Base-by-base conservation (phyloP, 2,797 vertebrate genomes). In the Pteronotus mesoamericanus region DNA sequence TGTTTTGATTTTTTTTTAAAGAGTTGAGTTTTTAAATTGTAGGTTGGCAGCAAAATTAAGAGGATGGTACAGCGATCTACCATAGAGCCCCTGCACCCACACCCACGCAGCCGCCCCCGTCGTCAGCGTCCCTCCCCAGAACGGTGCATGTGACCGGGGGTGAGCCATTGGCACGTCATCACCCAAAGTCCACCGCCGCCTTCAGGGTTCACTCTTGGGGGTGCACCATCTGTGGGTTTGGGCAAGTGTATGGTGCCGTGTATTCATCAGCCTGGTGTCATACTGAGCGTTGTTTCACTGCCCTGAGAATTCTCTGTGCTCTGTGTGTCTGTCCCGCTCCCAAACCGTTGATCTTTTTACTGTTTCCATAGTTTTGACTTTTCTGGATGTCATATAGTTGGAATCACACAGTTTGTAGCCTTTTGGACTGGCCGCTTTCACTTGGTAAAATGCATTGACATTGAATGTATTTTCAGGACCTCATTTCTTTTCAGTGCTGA, bases 21-120 rank as follows among this genome's bases (percentile, higher is more conserved):
- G n/a, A 64, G n/a, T n/a, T n/a, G n/a, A n/a, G n/a, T n/a, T 12
- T 75, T 51, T 74, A 32, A 83, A 6, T 46, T 68, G 37, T 44
- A 68, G 37, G 37, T 85, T 66, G 29, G 32, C 46, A 85, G 57
- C 57, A 85, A 21, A 77, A 77, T 53, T 26, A 53, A 77, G 68
- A 53, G 34, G 34, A 84, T 64, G 61, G 15, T 7, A 32, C 12
- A n/a, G 57, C 85, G 57, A 42, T 66, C 85, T 42, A 69, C 34
- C 48, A 4, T 26, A 5, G 51, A 18, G 3, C 16, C 46, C 22
- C 37, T 26, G 46, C 1, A 0, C 10, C 16, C 7, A 8, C 14
- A 34, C 29, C 53, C 15, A 15, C 10, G 42, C 57, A 51, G 37
- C 51, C 80, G 53, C 15, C 55, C 69, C 21, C 44, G 2, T 22